Evolutionary conservation across 2,888 invertebrate genomes (phyloP), one percentile per base, ranked within the genome.

Genomic region (Uloborus plumipes): DNA sequence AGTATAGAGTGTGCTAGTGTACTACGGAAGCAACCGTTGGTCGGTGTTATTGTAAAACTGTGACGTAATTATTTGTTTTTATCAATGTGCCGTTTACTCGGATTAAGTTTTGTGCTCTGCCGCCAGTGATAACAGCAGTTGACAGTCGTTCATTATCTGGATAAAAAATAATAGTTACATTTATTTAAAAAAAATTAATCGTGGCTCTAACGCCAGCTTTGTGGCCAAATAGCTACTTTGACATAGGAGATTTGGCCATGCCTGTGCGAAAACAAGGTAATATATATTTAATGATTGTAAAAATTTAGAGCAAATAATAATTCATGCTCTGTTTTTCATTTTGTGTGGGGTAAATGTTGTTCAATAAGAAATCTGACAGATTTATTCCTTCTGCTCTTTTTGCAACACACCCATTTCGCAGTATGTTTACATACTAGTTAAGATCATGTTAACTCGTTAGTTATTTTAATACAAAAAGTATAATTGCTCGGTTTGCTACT

Each of bases 261-360:
- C 84, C 84, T 80, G 84, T 84, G 53, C 66, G 84, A 61, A 84
- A 80, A 78, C 84, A 84, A 84, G 84, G 84, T 84, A 81, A 81
- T 65, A 31, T 31, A 11, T 39, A 39, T 39, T 39, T 39, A 39
- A 39, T 39, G 11, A 39, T 39, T 39, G 11, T 39, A 39, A 39
- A 39, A 39, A 39, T 39, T 39, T 11, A 39, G 39, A 39, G 3
- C 7, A 6, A 39, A 39, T 39, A 1, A 1, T 9, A 7, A 11
- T 39, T 39, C 1, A 39, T 39, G 9, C 9, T 39, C 39, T 39
- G 11, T 11, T 39, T 39, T 39, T 39, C 39, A 11, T 9, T 39
- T 39, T 9, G 9, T 2, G 9, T 39, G 9, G 9, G 39, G 3
- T 39, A 11, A 11, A 7, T 26, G 3, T 39, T 6, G 6, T 39